phyloP scores from a whole-genome alignment of 2,113 vertebrate species.

The Pelvicachromis taeniatus region DNA sequence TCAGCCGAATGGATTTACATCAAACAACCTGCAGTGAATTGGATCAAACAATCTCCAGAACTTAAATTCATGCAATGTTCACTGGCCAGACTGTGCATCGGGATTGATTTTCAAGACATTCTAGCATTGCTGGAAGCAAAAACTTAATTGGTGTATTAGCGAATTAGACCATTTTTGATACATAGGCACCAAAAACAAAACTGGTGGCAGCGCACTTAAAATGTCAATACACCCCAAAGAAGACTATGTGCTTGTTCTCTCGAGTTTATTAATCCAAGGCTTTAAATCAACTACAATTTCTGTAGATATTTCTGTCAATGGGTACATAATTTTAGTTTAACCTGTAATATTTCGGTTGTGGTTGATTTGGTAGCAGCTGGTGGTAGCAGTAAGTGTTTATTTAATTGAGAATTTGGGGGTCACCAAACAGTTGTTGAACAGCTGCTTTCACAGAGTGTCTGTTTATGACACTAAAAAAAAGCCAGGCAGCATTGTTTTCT shows the following conservation, averaged over 20 bases:
- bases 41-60: neutral
- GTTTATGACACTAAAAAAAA: neutral
- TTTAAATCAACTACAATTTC: neutral
- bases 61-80: neutral
- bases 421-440: neutral
- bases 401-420: neutral
- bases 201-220: neutral
- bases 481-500: neutral
- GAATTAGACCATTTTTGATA: neutral
- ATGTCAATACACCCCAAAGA: neutral
- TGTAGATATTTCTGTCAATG: neutral
- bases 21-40: neutral
- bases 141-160: neutral
- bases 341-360: neutral
- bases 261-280: neutral
- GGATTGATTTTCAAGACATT: constrained; percentile 1
- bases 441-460: neutral
- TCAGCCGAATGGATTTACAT: constrained; percentile 11
- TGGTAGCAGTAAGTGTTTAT: neutral
- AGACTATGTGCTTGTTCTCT: neutral
- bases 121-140: neutral
- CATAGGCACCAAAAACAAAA: neutral
- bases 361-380: neutral
- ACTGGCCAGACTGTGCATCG: neutral
- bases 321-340: neutral